A percentile compares a stretch with the other conserved stretches of the same genome.
phyloP scores from a whole-genome alignment of 2,113 vertebrate genomes.

The crab-eating macaque (Macaca fascicularis) region T2T-MFA8v1.1 NC_088391.1:25173501-25174000 shows the following conservation, averaged over 20 bases:
- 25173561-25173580: not conserved
- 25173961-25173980: no score
- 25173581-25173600: not conserved
- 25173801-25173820: not conserved
- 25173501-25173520: not conserved
- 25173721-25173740: not conserved
- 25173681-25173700: not conserved
- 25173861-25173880: not conserved
- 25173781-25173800: not conserved
- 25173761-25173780: not conserved
- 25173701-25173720: not conserved
- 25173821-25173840: not conserved
- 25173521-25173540: not conserved
- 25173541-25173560: not conserved
- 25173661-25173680: not conserved
- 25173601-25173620: not conserved
- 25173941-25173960: no score
- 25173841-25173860: not conserved
- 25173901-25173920: no score
- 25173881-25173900: not conserved
- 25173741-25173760: not conserved
- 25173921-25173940: no score
- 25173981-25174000: no score
- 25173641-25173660: not conserved
- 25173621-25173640: not conserved